A percentile compares a stretch with the other conserved stretches of the same genome.
phyloP scores from a whole-genome alignment of 2,797 vertebrate genomes.

The Galaxias olidus region DNA sequence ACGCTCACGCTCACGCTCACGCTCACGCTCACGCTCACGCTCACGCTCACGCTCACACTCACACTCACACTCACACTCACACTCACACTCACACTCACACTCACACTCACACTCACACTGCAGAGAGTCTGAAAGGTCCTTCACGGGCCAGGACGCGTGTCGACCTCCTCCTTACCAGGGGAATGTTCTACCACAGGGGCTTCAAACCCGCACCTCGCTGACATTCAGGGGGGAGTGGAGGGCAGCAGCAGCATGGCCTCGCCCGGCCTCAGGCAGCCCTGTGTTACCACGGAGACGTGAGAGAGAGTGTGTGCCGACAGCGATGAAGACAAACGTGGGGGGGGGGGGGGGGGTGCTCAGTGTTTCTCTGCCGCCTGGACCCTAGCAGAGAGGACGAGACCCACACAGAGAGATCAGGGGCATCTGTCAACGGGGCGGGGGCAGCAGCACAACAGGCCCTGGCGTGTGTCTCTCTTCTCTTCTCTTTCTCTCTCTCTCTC shows the following conservation, averaged over 20 bases:
- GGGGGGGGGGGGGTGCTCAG: constrained; percentile 16
- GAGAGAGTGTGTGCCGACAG: constrained; percentile 29
- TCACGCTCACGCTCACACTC: constrained; percentile 6
- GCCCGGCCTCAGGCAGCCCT: constrained; percentile 6
- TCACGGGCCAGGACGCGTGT: neutral
- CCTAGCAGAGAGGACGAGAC: too few relatives aligned
- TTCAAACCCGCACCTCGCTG: constrained; percentile 29
- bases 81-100: constrained; percentile 3
- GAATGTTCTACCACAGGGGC: neutral
- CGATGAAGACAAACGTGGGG: constrained; percentile 40
- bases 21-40: neutral
- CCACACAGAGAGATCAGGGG: too few relatives aligned
- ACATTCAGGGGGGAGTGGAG: neutral
- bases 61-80: neutral
- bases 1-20: neutral
- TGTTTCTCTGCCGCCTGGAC: neutral
- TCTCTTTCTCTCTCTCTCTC: too few relatives aligned
- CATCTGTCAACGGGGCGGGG: too few relatives aligned
- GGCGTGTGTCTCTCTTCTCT: too few relatives aligned
- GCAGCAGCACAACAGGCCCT: too few relatives aligned
- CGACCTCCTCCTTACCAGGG: too few relatives aligned
- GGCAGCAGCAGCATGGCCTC: constrained; percentile 5
- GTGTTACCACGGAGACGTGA: constrained; percentile 43
- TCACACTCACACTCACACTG: neutral
- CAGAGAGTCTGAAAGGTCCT: neutral